Base-by-base conservation (phyloP, 1,140 invertebrate genomes). In the Drosophila ohnishii region DNA sequence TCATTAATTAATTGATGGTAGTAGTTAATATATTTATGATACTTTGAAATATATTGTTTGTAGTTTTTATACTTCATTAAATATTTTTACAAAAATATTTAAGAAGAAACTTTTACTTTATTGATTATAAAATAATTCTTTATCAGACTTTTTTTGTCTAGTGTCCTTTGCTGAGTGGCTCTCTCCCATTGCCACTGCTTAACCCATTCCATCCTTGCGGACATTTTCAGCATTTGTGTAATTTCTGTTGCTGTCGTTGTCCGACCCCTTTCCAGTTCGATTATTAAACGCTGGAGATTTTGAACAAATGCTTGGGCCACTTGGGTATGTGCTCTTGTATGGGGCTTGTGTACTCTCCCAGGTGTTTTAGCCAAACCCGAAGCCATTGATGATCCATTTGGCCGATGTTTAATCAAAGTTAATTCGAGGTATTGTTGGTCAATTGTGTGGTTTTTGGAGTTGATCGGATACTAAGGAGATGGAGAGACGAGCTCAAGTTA, bases 331-430 rank as follows among this genome's bases (percentile, higher is more conserved):
- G 40, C 28, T 35, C 53, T 32, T 69, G 32, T 16, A 14, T 65
- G 51, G 34, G 34, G 25, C 35, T 19, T 16, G 44, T 48, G 32
- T 58, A 25, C 35, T 34, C 35, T 34, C 75, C 50, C 75, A 78
- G 83, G 70, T 76, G 74, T 60, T 75, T 60, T 59, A 11, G 32
- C 42, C 48, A 35, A 67, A 51, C 67, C 63, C 39, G 34, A 40
- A 53, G 72, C 60, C 64, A 65, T 84, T 72, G 77, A 69, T 75
- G 59, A 63, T 82, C 69, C 79, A 58, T 60, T 83, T 67, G 76
- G 55, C 75, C 67, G 60, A 67, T 73, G 84, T 79, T 87, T 87
- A 87, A 88, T 87, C 79, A 87, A 87, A 88, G 83, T 70, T 87
- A 87, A 87, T 87, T 87, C 71, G 72, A 80, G 79, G 45, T 75